Conservation (phyloP, 1,140 invertebrate species). For the Campoletis sonorensis region DNA sequence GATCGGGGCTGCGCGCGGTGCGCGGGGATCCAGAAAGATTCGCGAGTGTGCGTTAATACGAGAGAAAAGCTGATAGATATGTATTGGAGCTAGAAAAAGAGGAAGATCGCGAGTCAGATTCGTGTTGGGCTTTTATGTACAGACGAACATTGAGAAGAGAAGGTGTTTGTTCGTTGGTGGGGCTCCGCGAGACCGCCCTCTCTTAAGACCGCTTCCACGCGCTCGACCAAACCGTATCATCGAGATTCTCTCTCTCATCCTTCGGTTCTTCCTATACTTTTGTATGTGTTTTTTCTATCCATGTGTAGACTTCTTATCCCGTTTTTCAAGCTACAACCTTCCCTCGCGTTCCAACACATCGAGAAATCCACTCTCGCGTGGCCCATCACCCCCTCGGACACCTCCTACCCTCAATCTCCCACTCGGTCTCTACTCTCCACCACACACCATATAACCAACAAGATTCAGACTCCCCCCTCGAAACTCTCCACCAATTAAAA, state of each 20-base stretch:
- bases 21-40: constrained; percentile 49
- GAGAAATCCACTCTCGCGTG: constrained; percentile 24
- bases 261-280: not conserved
- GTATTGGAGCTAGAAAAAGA: not conserved
- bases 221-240: constrained; percentile 29
- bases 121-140: constrained; percentile 24
- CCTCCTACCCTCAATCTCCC: constrained; percentile 53
- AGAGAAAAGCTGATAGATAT: not conserved
- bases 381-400: constrained; percentile 38
- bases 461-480: constrained; percentile 54
- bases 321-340: not conserved
- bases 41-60: constrained; percentile 29
- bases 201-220: constrained; percentile 51
- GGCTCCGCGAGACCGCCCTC: constrained; percentile 72
- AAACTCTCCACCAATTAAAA: constrained; percentile 74
- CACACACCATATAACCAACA: constrained; percentile 35
- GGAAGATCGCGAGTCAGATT: not conserved
- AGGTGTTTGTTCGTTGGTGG: constrained; percentile 70
- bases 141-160: constrained; percentile 43
- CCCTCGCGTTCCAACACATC: constrained; percentile 13
- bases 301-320: constrained; percentile 18
- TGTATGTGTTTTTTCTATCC: not conserved
- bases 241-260: constrained; percentile 25
- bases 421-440: constrained; percentile 50
- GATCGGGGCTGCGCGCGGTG: constrained; percentile 29